Evolutionary conservation across 2,888 invertebrate genomes (phyloP).

Genomic region (Carabus problematicus): DNA sequence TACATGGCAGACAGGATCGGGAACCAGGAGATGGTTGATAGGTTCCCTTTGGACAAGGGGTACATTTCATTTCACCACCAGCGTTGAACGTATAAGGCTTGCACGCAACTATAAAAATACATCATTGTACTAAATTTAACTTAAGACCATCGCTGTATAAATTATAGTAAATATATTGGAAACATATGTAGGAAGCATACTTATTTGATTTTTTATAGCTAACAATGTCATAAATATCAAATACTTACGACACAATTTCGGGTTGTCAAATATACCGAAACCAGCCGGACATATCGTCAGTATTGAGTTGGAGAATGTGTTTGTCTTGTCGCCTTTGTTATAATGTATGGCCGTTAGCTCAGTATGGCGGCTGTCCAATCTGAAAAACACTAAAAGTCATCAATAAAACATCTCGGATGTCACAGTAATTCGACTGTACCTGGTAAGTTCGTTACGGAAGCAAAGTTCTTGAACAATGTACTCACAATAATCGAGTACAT

Average conservation of each 20-base stretch:
- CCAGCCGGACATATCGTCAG: conserved; percentile 55
- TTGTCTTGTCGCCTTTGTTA: conserved; percentile 44
- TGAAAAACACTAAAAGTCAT: conserved; percentile 48
- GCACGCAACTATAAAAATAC: conserved; percentile 54
- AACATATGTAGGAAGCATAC: neutral
- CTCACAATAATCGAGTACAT: conserved; percentile 54
- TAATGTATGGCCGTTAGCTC: conserved; percentile 43
- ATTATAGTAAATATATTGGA: neutral
- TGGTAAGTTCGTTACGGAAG: conserved; percentile 53
- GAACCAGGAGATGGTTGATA: conserved; percentile 57
- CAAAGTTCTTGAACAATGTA: conserved; percentile 54
- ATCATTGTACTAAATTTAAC: conserved; percentile 1
- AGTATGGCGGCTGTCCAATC: conserved; percentile 43
- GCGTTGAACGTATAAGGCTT: conserved; percentile 54
- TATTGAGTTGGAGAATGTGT: conserved; percentile 51
- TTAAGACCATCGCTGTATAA: neutral
- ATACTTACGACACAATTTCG: conserved; percentile 56
- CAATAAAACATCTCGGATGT: neutral
- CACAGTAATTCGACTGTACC: conserved; percentile 48
- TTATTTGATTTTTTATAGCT: too few relatives aligned
- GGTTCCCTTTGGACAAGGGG: conserved; percentile 54
- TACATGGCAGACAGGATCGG: conserved; percentile 54
- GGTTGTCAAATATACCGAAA: conserved; percentile 54
- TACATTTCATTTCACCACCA: conserved; percentile 55
- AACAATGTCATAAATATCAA: neutral